These are phyloP conservation scores for Apamea epomidion DNA, from an alignment of 2,888 invertebrate species.

Conservation along the genomic window DNA sequence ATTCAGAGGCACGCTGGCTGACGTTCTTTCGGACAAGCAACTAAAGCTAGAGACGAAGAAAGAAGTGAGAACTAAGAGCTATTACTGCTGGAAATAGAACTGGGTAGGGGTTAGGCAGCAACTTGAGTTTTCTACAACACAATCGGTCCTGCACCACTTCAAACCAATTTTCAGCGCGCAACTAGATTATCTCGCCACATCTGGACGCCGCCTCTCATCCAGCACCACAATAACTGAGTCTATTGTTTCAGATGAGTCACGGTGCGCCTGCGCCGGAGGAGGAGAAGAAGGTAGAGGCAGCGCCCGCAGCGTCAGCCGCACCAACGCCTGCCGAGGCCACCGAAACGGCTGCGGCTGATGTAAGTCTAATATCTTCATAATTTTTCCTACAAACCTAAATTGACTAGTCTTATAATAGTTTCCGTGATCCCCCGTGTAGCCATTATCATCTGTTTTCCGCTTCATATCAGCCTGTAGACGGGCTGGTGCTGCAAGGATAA, in stretches of 20 bases:
- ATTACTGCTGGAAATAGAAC: background rate
- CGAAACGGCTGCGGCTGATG: slow-evolving; percentile 47
- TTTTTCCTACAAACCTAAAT: background rate
- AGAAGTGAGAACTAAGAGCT: slow-evolving; percentile 9
- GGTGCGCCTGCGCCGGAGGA: slow-evolving; percentile 78
- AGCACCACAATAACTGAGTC: background rate
- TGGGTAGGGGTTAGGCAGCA: background rate
- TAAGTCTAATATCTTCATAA: slow-evolving; percentile 8
- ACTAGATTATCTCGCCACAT: background rate
- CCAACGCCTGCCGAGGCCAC: slow-evolving; percentile 34
- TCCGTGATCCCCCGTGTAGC: background rate
- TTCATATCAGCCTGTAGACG: background rate
- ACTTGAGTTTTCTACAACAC: background rate
- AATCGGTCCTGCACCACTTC: too few relatives aligned
- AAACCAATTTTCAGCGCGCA: background rate
- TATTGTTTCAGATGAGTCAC: slow-evolving; percentile 71
- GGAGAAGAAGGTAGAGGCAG: slow-evolving; percentile 72
- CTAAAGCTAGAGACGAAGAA: background rate
- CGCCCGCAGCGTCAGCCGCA: slow-evolving; percentile 31
- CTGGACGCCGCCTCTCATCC: background rate
- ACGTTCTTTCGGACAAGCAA: slow-evolving; percentile 20
- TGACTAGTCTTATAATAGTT: background rate
- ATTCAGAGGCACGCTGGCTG: slow-evolving; percentile 22
- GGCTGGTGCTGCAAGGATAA: background rate
- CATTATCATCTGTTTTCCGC: background rate